Evolutionary conservation across 1,140 invertebrate species (phyloP).

Genomic region (Cheumatopsyche charites): DNA sequence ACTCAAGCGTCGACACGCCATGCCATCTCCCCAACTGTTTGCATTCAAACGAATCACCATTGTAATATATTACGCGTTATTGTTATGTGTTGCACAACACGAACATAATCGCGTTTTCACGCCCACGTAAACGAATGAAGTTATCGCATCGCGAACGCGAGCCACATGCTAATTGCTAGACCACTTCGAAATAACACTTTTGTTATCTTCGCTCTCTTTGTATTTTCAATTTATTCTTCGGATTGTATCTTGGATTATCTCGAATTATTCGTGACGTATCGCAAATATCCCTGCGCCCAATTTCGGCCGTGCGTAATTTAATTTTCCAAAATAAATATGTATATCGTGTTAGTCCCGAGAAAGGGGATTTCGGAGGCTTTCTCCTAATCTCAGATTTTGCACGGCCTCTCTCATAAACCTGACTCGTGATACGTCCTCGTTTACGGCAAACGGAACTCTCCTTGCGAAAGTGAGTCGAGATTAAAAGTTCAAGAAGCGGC

Average conservation of each 20-base stretch:
- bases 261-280: too few species aligned
- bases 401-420: neutral
- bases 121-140: slow-evolving; percentile 17
- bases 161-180: slow-evolving; percentile 5
- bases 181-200: neutral
- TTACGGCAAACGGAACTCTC: slow-evolving; percentile 14
- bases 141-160: slow-evolving; percentile 10
- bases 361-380: slow-evolving; percentile 3
- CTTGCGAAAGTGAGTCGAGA: neutral
- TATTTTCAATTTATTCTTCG: slow-evolving; percentile 3
- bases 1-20: slow-evolving; percentile 6
- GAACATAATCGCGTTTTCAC: slow-evolving; percentile 15
- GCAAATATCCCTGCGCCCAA: too few species aligned
- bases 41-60: too few species aligned
- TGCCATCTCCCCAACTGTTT: neutral
- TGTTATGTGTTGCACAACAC: slow-evolving; percentile 1
- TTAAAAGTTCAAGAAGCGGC: neutral
- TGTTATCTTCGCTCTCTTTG: neutral
- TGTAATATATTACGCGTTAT: neutral
- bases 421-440: slow-evolving; percentile 15
- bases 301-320: too few species aligned
- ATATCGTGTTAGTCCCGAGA: neutral
- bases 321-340: too few species aligned
- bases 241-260: neutral
- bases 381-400: neutral